Conservation (phyloP, 2,888 invertebrate species). For the Cheilosia grossa region DNA sequence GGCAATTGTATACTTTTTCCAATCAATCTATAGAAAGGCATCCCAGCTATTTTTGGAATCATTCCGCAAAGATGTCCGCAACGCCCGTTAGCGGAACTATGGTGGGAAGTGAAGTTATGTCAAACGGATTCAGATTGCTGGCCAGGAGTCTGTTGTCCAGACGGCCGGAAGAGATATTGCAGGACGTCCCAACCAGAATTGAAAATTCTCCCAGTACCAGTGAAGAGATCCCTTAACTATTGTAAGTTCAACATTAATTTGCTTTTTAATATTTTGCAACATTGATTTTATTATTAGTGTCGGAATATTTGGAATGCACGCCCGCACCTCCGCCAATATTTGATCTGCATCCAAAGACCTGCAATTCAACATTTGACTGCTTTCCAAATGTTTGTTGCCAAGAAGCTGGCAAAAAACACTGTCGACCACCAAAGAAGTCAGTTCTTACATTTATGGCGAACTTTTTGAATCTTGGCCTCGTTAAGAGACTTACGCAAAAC, state of each 20-base stretch:
- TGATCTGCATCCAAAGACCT: constrained; percentile 88
- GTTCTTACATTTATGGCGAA: constrained; percentile 87
- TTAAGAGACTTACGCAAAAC: constrained; percentile 82
- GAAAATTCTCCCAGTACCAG: constrained; percentile 85
- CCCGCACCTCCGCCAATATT: constrained; percentile 87
- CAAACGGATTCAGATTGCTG: constrained; percentile 88
- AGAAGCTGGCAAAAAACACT: constrained; percentile 88
- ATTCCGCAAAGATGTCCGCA: constrained; percentile 89
- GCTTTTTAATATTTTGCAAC: neutral
- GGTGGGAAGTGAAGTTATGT: constrained; percentile 89
- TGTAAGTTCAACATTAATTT: constrained; percentile 83
- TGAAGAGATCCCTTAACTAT: constrained; percentile 86
- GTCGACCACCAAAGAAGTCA: constrained; percentile 89
- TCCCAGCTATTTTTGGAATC: constrained; percentile 87
- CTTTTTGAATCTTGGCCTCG: constrained; percentile 82
- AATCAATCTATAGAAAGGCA: neutral
- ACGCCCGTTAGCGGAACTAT: constrained; percentile 88
- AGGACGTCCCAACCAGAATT: constrained; percentile 88
- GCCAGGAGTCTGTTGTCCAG: constrained; percentile 90
- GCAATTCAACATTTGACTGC: constrained; percentile 89
- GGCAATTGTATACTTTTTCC: neutral
- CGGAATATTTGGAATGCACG: constrained; percentile 90
- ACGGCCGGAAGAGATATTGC: constrained; percentile 88
- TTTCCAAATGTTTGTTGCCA: constrained; percentile 92
- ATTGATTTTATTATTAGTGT: constrained; percentile 79